Evolutionary conservation across 92 coral and sea anemone species (phyloP).

Genomic region (Paramuricea clavata): DNA sequence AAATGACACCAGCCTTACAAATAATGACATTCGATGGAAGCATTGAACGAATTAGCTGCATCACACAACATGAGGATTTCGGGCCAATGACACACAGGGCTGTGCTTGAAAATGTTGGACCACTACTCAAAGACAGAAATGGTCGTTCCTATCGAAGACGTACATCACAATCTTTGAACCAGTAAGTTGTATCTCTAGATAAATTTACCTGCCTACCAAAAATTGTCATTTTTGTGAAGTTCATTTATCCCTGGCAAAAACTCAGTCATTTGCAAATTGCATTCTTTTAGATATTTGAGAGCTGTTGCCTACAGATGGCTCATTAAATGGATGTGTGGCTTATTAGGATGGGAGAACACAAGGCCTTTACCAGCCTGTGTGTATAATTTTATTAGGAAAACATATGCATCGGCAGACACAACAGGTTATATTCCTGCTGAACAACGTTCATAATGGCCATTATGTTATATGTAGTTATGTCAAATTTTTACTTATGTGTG

Average conservation of each 20-base stretch:
- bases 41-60: slow-evolving; percentile 9
- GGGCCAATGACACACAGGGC: not conserved
- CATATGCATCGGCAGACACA: not conserved
- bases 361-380: not conserved
- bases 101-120: not conserved
- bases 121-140: slow-evolving; percentile 10
- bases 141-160: slow-evolving; percentile 19
- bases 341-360: not conserved
- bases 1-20: not conserved
- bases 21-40: slow-evolving; percentile 11
- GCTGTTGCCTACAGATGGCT: slow-evolving; percentile 5
- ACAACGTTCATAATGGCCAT: not conserved
- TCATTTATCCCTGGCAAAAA: not conserved
- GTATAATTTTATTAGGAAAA: not conserved
- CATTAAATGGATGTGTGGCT: not conserved
- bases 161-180: not conserved
- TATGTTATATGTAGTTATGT: no score
- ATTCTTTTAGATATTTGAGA: not conserved
- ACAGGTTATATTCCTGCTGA: not conserved
- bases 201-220: not conserved
- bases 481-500: no score
- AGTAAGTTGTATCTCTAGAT: not conserved
- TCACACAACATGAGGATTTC: not conserved
- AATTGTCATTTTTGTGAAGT: no score
- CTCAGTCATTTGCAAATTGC: not conserved